Evolutionary conservation across 2,888 invertebrate species (phyloP).

Genomic region (Pardosa pseudoannulata): DNA sequence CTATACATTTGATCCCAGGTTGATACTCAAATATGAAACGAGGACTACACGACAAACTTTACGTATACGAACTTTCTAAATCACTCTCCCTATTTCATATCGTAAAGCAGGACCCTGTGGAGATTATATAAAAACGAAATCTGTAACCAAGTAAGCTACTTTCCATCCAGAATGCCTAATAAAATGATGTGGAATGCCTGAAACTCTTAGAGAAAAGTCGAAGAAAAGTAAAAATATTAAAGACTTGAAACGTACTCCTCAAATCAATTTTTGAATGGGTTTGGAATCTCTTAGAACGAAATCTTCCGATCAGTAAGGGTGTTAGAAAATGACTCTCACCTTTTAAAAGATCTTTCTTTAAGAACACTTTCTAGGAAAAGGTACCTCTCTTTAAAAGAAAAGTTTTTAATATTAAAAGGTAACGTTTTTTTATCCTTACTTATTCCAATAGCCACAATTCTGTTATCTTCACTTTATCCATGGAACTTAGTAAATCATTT

Average conservation of each 20-base stretch:
- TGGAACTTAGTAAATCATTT: conserved; percentile 41
- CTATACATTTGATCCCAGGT: no score
- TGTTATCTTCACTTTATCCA: conserved; percentile 2
- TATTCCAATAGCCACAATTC: conserved; percentile 2
- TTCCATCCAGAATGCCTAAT: not conserved
- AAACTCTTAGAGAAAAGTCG: conserved; percentile 20
- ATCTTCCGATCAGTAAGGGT: not conserved
- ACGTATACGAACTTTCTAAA: conserved; percentile 11
- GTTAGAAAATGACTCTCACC: conserved; percentile 13
- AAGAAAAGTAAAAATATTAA: not conserved
- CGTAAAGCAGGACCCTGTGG: not conserved
- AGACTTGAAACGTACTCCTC: conserved; percentile 1
- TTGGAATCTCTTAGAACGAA: conserved; percentile 28
- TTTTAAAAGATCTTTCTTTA: conserved; percentile 20
- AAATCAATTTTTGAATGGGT: conserved; percentile 43
- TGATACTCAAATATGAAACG: no score
- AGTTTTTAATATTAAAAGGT: conserved; percentile 20
- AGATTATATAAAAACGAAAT: not conserved
- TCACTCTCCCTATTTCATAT: not conserved
- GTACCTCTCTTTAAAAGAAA: conserved; percentile 28
- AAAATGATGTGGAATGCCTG: conserved; percentile 13
- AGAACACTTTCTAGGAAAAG: conserved; percentile 20
- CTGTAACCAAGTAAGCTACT: no score
- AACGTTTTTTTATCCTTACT: conserved; percentile 28
- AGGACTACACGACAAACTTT: no score